phyloP scores from a whole-genome alignment of 2,888 invertebrate genomes.

The Pedicia rivosa region DNA sequence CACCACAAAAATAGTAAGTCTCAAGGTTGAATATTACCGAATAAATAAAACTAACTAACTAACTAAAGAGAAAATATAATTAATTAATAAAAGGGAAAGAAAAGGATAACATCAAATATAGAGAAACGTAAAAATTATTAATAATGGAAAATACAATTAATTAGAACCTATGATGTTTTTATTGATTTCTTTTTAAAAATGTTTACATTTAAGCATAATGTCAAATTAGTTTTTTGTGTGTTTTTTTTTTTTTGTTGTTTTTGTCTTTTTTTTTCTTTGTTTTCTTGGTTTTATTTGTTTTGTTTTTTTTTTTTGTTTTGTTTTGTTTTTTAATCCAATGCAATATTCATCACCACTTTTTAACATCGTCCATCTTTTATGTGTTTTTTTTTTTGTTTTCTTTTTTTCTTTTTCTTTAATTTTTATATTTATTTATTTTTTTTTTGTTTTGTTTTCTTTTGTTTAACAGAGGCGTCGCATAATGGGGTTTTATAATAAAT shows the following conservation, averaged over 20 bases:
- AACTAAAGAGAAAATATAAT: too few relatives aligned
- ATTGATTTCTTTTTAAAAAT: conserved; percentile 4
- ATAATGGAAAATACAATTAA: too few relatives aligned
- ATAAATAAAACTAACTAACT: too few relatives aligned
- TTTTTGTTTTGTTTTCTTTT: not conserved
- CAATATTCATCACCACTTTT: conserved; percentile 1
- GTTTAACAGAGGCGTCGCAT: too few relatives aligned
- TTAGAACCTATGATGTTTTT: too few relatives aligned
- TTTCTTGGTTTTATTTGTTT: conserved; percentile 2
- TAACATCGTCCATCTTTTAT: not conserved
- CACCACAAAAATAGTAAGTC: too few relatives aligned
- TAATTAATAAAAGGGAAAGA: too few relatives aligned
- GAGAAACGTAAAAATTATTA: too few relatives aligned
- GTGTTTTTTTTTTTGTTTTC: not conserved
- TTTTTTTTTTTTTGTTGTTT: not conserved
- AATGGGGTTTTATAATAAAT: too few relatives aligned
- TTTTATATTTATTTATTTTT: too few relatives aligned
- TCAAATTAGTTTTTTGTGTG: conserved; percentile 3
- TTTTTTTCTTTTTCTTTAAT: not conserved
- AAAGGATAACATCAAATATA: too few relatives aligned
- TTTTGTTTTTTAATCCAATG: not conserved
- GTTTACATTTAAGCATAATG: conserved; percentile 6
- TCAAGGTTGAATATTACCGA: too few relatives aligned
- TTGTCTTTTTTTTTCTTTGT: not conserved
- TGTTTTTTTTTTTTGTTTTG: not conserved